A percentile compares a stretch with the other conserved stretches of the same genome.
Evolutionary conservation across 2,797 vertebrate genomes (phyloP).

Genomic region (Tokudaia tokunoshimensis): DNA sequence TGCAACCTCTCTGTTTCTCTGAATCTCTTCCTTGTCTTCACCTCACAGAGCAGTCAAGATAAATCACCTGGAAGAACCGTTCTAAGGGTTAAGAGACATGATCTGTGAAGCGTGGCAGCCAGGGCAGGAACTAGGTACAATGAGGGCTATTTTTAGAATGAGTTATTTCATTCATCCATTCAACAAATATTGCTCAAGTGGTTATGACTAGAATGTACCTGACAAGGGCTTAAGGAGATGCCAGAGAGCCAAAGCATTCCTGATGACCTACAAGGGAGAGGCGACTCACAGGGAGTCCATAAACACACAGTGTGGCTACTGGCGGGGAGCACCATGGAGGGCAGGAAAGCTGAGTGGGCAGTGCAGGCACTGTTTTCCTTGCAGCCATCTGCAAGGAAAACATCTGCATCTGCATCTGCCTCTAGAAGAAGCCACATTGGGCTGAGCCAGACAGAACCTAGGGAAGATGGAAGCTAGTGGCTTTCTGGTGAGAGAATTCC

Average conservation of each 20-base stretch:
- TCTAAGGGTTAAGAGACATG: background rate
- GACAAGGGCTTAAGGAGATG: background rate
- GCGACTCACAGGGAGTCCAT: background rate
- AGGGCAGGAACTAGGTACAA: conserved; percentile 6
- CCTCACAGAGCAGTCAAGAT: background rate
- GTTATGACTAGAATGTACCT: background rate
- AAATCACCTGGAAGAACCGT: background rate
- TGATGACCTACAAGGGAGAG: background rate
- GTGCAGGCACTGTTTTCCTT: background rate
- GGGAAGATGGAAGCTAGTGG: background rate
- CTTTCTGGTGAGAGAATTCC: background rate
- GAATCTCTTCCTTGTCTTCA: background rate
- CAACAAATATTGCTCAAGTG: conserved; percentile 54
- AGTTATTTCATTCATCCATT: conserved; percentile 12
- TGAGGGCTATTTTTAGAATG: conserved; percentile 44
- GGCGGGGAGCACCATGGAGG: too few relatives aligned
- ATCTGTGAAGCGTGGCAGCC: background rate
- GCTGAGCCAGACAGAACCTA: background rate
- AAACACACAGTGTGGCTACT: background rate
- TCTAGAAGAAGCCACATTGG: background rate
- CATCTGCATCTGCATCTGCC: too few relatives aligned
- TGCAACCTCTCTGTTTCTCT: background rate
- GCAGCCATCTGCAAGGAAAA: background rate
- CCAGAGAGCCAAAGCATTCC: background rate
- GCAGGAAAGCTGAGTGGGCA: background rate